Evolutionary conservation across 2,888 invertebrate genomes (phyloP).

Genomic region (Aquatica leii): DNA sequence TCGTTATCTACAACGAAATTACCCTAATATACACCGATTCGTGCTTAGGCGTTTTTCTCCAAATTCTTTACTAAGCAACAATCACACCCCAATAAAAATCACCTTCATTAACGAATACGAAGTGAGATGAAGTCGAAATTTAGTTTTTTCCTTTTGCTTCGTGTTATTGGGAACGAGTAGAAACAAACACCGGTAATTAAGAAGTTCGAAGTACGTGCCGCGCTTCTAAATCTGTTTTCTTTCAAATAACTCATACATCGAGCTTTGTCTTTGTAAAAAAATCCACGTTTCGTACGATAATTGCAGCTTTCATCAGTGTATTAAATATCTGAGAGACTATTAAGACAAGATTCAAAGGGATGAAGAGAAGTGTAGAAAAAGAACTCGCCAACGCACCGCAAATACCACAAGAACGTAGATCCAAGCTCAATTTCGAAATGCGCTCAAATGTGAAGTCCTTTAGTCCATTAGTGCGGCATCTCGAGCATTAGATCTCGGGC

Average conservation of each 20-base stretch:
- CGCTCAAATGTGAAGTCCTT: slow-evolving; percentile 22
- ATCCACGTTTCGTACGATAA: background rate
- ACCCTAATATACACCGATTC: slow-evolving; percentile 14
- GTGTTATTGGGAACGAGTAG: slow-evolving; percentile 25
- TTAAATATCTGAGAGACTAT: slow-evolving; percentile 31
- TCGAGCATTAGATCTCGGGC: slow-evolving; percentile 29
- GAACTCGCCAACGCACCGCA: slow-evolving; percentile 25
- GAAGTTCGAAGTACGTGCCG: slow-evolving; percentile 28
- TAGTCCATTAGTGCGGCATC: slow-evolving; percentile 32
- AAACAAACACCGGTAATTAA: slow-evolving; percentile 36
- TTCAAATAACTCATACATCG: too few species aligned
- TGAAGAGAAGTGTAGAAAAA: slow-evolving; percentile 16
- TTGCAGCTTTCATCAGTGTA: slow-evolving; percentile 12
- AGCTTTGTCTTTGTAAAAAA: background rate
- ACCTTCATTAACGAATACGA: background rate
- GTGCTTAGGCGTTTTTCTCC: too few species aligned
- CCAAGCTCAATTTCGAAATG: slow-evolving; percentile 24
- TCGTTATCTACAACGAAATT: slow-evolving; percentile 22
- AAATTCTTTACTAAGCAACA: background rate
- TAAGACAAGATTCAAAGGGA: slow-evolving; percentile 17
- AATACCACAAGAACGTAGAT: slow-evolving; percentile 30
- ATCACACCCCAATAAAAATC: slow-evolving; percentile 1
- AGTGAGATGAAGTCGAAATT: slow-evolving; percentile 7
- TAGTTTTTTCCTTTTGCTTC: slow-evolving; percentile 2
- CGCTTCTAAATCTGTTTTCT: slow-evolving; percentile 20